A percentile compares a stretch with the other conserved stretches of the same genome.
Conservation (phyloP, 1,140 invertebrate species). For the Dendrolimus kikuchii region DNA sequence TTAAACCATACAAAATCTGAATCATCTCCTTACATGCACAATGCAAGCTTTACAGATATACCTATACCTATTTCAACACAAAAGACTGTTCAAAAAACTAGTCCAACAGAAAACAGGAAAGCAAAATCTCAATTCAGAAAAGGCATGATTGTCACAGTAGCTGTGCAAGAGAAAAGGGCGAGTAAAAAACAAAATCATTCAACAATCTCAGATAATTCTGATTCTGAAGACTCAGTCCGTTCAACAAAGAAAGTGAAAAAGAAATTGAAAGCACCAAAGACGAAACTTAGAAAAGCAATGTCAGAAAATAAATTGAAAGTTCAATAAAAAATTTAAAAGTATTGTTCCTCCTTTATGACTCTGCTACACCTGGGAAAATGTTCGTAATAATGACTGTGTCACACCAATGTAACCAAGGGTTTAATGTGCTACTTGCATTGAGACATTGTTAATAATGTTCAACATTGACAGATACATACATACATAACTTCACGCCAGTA, state of each 20-base stretch:
- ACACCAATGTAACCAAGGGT: too few relatives aligned
- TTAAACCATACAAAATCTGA: slow-evolving; percentile 54
- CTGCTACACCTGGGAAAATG: too few relatives aligned
- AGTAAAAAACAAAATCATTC: slow-evolving; percentile 1
- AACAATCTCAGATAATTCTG: slow-evolving; percentile 63
- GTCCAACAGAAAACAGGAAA: slow-evolving; percentile 37
- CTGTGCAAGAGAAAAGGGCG: slow-evolving; percentile 58
- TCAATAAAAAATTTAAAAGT: neutral
- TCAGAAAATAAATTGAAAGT: slow-evolving; percentile 35
- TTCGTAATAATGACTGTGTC: too few relatives aligned
- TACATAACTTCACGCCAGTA: too few relatives aligned
- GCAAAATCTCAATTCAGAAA: slow-evolving; percentile 73
- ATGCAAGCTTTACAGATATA: slow-evolving; percentile 63
- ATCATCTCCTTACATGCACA: slow-evolving; percentile 40
- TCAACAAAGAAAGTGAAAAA: slow-evolving; percentile 62
- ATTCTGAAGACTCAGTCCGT: slow-evolving; percentile 69
- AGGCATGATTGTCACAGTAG: slow-evolving; percentile 73
- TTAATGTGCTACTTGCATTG: too few relatives aligned
- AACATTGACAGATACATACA: too few relatives aligned
- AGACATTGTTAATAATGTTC: too few relatives aligned
- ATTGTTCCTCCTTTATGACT: neutral
- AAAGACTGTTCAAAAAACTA: slow-evolving; percentile 37
- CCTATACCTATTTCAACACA: slow-evolving; percentile 49
- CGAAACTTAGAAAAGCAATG: slow-evolving; percentile 32
- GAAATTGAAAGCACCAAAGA: slow-evolving; percentile 66